These are phyloP conservation scores for Bucco capensis DNA, from an alignment of 2,113 vertebrate genomes.

Conservation along the genomic window DNA sequence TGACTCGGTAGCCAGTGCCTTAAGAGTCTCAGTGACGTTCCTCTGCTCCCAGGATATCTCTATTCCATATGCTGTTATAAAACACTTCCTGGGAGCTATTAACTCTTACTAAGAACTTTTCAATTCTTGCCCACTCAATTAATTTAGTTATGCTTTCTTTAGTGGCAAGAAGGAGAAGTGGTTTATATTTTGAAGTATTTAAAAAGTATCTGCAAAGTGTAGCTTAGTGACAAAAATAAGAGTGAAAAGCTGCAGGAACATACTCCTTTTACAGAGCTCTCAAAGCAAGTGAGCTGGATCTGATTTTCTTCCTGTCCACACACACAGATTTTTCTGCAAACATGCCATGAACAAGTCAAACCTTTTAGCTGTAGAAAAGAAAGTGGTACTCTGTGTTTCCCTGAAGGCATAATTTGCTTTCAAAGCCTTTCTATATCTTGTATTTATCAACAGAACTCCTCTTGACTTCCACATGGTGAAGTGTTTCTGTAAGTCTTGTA, in stretches of 20 bases:
- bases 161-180: not conserved
- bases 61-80: conserved; percentile 12
- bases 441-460: not conserved
- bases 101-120: not conserved
- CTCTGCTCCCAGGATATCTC: not conserved
- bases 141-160: not conserved
- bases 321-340: not conserved
- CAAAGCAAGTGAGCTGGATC: not conserved
- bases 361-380: not conserved
- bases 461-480: not conserved
- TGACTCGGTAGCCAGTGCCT: conserved; percentile 6
- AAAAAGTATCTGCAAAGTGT: conserved; percentile 1
- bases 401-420: not conserved
- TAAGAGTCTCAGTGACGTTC: conserved; percentile 28
- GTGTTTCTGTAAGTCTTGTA: not conserved
- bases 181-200: conserved; percentile 18
- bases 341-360: not conserved
- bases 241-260: conserved; percentile 35
- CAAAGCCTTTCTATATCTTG: not conserved
- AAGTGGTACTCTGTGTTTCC: not conserved
- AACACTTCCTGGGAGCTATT: not conserved
- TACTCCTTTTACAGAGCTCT: not conserved
- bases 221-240: conserved; percentile 49
- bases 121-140: conserved; percentile 10
- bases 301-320: conserved; percentile 11